phyloP scores from a whole-genome alignment of 2,797 vertebrate genomes.

The Aulostomus chinensis region DNA sequence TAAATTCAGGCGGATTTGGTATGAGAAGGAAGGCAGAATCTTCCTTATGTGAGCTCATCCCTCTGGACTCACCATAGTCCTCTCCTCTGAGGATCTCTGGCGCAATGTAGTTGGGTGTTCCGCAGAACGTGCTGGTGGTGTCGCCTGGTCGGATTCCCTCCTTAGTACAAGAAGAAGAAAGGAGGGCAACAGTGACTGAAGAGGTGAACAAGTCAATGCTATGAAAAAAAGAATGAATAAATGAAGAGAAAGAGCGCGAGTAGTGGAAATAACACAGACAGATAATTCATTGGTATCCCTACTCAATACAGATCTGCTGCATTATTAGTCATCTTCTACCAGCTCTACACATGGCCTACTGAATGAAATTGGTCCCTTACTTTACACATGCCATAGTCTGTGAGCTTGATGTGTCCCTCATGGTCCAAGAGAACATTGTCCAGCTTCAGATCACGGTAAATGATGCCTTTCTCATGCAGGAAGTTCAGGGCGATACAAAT shows the following conservation, averaged over 20 bases:
- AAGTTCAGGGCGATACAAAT: constrained; percentile 98
- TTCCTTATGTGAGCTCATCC: not conserved
- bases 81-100: constrained; percentile 97
- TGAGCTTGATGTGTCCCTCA: constrained; percentile 97
- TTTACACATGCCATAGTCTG: constrained; percentile 99
- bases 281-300: not conserved
- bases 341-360: not conserved
- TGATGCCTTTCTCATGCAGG: constrained; percentile 95
- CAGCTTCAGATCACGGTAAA: constrained; percentile 96
- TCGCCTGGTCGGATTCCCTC: constrained; percentile 97
- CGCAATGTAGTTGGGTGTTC: constrained; percentile 98
- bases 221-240: not conserved
- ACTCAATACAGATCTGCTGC: constrained; percentile 17
- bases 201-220: no score
- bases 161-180: constrained; percentile 63
- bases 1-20: not conserved
- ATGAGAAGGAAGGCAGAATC: no score
- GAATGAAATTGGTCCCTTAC: constrained; percentile 48
- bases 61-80: constrained; percentile 88
- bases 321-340: constrained; percentile 23
- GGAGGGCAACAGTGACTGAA: not conserved
- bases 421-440: constrained; percentile 97
- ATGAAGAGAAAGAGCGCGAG: not conserved
- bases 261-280: not conserved
- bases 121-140: constrained; percentile 98